These are phyloP conservation scores for Melanerpes formicivorus DNA, from an alignment of 2,113 vertebrate genomes.

Conservation along the genomic window DNA sequence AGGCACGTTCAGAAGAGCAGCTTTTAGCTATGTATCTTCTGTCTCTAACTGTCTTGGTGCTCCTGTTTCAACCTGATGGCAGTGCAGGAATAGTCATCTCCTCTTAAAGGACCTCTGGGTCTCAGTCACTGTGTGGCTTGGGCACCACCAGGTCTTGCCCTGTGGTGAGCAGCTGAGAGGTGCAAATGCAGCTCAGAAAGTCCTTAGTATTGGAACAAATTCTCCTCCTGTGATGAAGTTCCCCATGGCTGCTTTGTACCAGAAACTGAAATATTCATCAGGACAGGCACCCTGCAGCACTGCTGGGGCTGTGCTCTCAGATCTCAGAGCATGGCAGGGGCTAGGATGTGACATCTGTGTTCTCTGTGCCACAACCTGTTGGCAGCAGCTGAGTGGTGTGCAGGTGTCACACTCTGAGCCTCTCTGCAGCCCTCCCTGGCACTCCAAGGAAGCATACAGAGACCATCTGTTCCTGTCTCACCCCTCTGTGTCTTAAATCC, in stretches of 20 bases:
- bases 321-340: neutral
- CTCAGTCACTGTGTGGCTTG: neutral
- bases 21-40: neutral
- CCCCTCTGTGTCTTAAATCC: neutral
- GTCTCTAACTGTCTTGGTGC: neutral
- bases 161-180: neutral
- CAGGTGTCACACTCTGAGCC: neutral
- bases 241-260: neutral
- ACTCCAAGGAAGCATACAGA: neutral
- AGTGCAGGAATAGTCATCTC: neutral
- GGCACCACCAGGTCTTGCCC: neutral
- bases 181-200: neutral
- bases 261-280: neutral
- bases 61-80: neutral
- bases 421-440: neutral
- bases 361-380: neutral
- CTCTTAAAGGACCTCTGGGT: neutral
- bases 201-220: neutral
- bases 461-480: neutral
- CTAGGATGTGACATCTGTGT: neutral
- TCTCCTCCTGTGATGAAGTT: too few species aligned
- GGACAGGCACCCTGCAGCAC: neutral
- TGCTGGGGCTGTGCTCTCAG: neutral
- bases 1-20: neutral
- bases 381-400: neutral